Evolutionary conservation across 2,888 invertebrate species (phyloP), one percentile per base, ranked within the genome.

Genomic region (Volucella inanis): DNA sequence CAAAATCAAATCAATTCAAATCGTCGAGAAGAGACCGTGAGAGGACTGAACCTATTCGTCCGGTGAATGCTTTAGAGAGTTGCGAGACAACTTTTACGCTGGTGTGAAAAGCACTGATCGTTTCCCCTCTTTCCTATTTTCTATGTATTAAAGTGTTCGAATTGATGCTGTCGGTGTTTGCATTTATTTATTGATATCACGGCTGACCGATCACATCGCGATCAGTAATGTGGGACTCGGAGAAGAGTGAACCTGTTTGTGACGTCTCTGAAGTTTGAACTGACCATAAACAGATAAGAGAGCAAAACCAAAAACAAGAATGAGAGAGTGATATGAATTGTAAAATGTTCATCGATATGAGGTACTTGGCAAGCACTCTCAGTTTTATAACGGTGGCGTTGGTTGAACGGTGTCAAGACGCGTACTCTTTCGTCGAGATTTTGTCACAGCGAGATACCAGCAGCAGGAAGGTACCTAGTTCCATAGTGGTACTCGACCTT

Each of bases 331-430:
- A 57, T n/a, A 67, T 54, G 50, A 57, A 72, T 55, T 62, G 72
- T 74, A 64, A 67, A 67, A 55, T 76, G 70, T 68, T 81, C 67
- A 62, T 55, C 72, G 76, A 81, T 77, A 41, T 65, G 47, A 12
- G 38, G 31, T 74, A 57, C 62, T 76, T 59, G 22, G 61, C 6
- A 0, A 31, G 6, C 75, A 75, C 65, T 81, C 77, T 85, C 85
- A 85, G 85, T 85, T 85, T 85, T 76, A 76, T 72, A 76, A 68
- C 57, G 31, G 31, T 31, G 54, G 65, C 85, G 45, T 59, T 75
- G 83, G 70, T 18, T 65, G 67, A 38, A 72, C 65, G 80, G 72
- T 62, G 55, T 65, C 62, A 18, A 12, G 55, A 15, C 47, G 61
- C 18, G 65, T 67, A 54, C 49, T 55, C 55, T 61, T 55, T 71